Evolutionary conservation across 2,113 vertebrate species (phyloP).

Genomic region (Tragelaphus imberbis): DNA sequence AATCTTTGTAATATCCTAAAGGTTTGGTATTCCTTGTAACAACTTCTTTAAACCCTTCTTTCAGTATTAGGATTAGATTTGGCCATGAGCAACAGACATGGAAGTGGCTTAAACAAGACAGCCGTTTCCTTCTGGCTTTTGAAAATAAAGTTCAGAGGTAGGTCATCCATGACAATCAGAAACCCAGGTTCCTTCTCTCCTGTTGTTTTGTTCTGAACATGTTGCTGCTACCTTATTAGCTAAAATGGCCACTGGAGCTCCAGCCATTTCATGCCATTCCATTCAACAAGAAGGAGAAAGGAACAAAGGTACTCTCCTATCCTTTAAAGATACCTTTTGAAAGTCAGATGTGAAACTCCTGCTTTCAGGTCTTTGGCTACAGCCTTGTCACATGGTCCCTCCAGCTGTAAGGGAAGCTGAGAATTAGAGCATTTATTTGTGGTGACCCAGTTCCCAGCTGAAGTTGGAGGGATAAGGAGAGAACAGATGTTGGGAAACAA

Average conservation of each 20-base stretch:
- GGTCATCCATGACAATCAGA: neutral
- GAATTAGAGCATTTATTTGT: neutral
- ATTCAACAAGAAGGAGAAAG: neutral
- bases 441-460: neutral
- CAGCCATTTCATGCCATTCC: neutral
- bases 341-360: neutral
- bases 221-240: neutral
- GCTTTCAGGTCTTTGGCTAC: neutral
- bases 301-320: neutral
- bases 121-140: neutral
- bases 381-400: neutral
- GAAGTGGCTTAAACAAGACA: neutral
- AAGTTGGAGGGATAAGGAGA: neutral
- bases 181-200: neutral
- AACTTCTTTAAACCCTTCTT: neutral
- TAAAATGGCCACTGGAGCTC: neutral
- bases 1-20: neutral
- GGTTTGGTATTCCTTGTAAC: neutral
- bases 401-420: neutral
- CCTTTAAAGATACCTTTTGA: neutral
- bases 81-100: neutral
- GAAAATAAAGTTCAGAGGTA: neutral
- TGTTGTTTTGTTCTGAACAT: neutral
- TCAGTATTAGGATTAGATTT: slow-evolving; percentile 6
- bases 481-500: neutral